Evolutionary conservation across 1,140 invertebrate species (phyloP).

Genomic region (Cheumatopsyche charites): DNA sequence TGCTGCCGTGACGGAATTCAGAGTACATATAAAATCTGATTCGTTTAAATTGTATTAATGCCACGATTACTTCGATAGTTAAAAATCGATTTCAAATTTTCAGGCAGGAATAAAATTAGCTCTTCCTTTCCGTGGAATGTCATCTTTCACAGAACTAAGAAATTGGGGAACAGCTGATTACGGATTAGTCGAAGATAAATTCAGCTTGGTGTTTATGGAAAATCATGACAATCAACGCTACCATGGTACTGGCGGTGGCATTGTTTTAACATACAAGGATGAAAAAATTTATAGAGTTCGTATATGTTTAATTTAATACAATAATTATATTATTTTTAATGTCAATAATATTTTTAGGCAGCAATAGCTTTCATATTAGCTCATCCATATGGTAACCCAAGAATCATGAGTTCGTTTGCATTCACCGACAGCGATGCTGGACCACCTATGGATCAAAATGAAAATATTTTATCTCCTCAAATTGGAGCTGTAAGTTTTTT

Average conservation of each 20-base stretch:
- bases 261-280: slow-evolving; percentile 62
- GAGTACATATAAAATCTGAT: slow-evolving; percentile 62
- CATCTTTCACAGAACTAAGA: slow-evolving; percentile 56
- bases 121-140: slow-evolving; percentile 53
- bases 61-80: no score
- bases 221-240: slow-evolving; percentile 59
- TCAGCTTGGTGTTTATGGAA: slow-evolving; percentile 63
- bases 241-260: slow-evolving; percentile 55
- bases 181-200: slow-evolving; percentile 60
- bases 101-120: slow-evolving; percentile 59
- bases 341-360: slow-evolving; percentile 60
- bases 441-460: slow-evolving; percentile 53
- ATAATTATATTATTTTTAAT: slow-evolving; percentile 22
- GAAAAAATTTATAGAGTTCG: slow-evolving; percentile 67
- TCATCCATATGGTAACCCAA: slow-evolving; percentile 70
- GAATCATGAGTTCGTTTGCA: slow-evolving; percentile 72
- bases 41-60: no score
- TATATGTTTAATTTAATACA: slow-evolving; percentile 20
- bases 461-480: slow-evolving; percentile 63
- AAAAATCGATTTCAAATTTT: no score
- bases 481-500: slow-evolving; percentile 56
- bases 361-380: slow-evolving; percentile 77
- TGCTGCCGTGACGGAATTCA: slow-evolving; percentile 72
- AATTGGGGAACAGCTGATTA: slow-evolving; percentile 63
- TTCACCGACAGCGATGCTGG: slow-evolving; percentile 59